These are phyloP conservation scores for Crambe crambe DNA, from an alignment of 37 sponge, comb jelly and placozoan species.

Conservation along the genomic window DNA sequence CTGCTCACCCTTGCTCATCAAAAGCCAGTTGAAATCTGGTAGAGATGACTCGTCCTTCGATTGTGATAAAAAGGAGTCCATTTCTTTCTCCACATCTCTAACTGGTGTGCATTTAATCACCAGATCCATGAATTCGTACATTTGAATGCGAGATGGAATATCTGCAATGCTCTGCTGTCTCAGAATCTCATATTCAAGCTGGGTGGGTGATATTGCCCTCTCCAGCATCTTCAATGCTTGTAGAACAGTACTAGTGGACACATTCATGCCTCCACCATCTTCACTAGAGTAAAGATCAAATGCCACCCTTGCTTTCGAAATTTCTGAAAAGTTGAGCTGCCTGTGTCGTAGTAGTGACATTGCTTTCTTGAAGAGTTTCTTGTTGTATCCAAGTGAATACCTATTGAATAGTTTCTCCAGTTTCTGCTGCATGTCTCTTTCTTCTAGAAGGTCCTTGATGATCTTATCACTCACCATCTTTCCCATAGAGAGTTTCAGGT, in stretches of 20 bases:
- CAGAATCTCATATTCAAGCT: conserved; percentile 33
- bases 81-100: conserved; percentile 22
- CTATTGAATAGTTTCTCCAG: conserved; percentile 58
- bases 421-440: conserved; percentile 6
- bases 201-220: conserved; percentile 39
- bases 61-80: not conserved
- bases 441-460: conserved; percentile 25
- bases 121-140: conserved; percentile 64
- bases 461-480: conserved; percentile 13
- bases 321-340: conserved; percentile 36
- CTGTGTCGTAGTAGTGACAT: conserved; percentile 35
- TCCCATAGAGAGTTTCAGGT: not conserved
- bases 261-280: conserved; percentile 48
- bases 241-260: conserved; percentile 11
- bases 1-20: conserved; percentile 41
- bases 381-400: conserved; percentile 48
- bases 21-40: conserved; percentile 28
- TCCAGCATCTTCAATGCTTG: conserved; percentile 48
- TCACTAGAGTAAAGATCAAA: conserved; percentile 47
- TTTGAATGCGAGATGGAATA: conserved; percentile 40
- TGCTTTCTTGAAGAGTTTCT: conserved; percentile 31
- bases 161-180: conserved; percentile 6
- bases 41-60: not conserved
- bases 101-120: conserved; percentile 14
- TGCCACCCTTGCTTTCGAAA: conserved; percentile 39